These are phyloP conservation scores for Cosmia trapezina DNA, from an alignment of 2,888 invertebrate species.

Conservation along the genomic window DNA sequence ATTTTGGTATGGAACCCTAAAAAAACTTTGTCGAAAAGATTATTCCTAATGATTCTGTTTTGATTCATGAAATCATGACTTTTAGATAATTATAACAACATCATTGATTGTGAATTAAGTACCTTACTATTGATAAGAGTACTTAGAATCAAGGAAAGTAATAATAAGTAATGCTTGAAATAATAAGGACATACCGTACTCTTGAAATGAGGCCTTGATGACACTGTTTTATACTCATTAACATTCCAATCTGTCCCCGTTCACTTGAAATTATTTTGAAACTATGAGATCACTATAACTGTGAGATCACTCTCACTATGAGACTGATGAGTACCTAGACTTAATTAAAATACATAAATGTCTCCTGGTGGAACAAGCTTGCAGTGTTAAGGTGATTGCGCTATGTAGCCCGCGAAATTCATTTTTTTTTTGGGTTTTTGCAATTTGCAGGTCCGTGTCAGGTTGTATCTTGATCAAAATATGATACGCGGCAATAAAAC, in stretches of 20 bases:
- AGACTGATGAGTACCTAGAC: constrained; percentile 1
- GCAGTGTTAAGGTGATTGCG: too few species aligned
- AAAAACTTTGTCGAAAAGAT: background rate
- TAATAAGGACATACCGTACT: background rate
- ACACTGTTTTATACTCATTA: constrained; percentile 6
- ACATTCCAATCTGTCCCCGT: constrained; percentile 23
- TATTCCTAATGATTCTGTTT: background rate
- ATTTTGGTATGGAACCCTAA: too few species aligned
- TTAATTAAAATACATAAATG: background rate
- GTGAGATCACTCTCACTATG: constrained; percentile 23
- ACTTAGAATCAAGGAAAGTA: background rate
- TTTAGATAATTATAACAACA: background rate
- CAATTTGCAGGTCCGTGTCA: too few species aligned
- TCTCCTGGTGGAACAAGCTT: background rate
- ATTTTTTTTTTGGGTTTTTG: too few species aligned
- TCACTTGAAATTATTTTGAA: constrained; percentile 24
- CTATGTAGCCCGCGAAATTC: too few species aligned
- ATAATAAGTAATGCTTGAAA: background rate
- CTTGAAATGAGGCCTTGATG: constrained; percentile 13
- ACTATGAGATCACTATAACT: constrained; percentile 24
- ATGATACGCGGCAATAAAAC: too few species aligned
- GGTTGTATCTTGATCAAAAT: too few species aligned
- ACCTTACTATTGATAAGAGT: background rate
- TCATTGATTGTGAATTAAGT: background rate
- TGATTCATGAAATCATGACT: background rate